Percentiles rank a stretch among this genome's conserved stretches.
Conservation (phyloP, 2,888 invertebrate species). For the Frankliniella fusca region DNA sequence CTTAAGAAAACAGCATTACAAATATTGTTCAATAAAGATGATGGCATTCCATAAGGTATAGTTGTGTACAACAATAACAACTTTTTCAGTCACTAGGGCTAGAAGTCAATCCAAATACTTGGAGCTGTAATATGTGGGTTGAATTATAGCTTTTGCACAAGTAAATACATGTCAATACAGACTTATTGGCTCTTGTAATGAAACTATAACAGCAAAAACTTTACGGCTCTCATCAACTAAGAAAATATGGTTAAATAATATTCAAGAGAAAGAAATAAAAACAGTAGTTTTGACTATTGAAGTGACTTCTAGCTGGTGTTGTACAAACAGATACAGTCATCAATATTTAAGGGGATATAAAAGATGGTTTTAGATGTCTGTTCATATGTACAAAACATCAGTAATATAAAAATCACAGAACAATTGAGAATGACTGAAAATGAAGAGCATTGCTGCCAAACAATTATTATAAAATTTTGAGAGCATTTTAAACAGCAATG, state of each 20-base stretch:
- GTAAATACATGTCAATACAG: constrained; percentile 2
- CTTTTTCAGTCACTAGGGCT: not conserved
- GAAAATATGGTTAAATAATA: not conserved
- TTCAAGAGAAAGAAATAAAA: not conserved
- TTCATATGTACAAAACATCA: constrained; percentile 14
- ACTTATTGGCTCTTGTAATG: not conserved
- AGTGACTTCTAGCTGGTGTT: not conserved
- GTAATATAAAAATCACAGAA: constrained; percentile 23
- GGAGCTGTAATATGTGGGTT: not conserved
- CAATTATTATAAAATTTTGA: too few relatives aligned
- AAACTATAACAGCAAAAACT: not conserved
- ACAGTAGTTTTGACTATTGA: not conserved
- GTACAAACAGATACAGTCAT: not conserved
- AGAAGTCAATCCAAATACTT: constrained; percentile 7
- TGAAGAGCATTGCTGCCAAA: too few relatives aligned
- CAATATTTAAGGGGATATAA: not conserved
- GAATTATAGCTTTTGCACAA: not conserved
- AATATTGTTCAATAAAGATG: constrained; percentile 23
- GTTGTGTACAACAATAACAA: not conserved
- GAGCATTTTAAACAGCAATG: too few relatives aligned
- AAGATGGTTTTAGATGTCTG: not conserved
- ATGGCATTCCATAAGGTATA: not conserved
- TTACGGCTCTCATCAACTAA: not conserved
- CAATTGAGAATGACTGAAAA: not conserved
- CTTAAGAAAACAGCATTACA: not conserved